phyloP scores from a whole-genome alignment of 1,140 invertebrate genomes.

The Drosophila mauritiana region DNA sequence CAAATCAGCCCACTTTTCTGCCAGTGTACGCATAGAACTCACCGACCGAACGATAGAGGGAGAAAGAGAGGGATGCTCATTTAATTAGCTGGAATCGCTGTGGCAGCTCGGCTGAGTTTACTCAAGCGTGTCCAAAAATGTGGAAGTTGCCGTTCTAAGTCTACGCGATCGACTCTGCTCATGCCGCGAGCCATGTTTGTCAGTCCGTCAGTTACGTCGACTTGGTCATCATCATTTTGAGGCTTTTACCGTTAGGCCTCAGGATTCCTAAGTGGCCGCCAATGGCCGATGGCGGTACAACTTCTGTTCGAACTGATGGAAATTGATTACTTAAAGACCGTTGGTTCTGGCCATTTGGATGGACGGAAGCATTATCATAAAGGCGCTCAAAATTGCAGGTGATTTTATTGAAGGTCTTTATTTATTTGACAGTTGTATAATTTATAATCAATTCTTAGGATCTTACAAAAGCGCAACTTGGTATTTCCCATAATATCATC shows the following conservation, averaged over 20 bases:
- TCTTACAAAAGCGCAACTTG: not conserved
- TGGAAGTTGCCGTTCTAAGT: conserved; percentile 44
- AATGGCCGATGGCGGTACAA: conserved; percentile 32
- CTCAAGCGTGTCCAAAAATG: conserved; percentile 72
- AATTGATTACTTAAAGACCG: conserved; percentile 13
- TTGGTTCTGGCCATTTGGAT: not conserved
- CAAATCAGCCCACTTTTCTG: conserved; percentile 28
- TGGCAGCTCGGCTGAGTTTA: conserved; percentile 33
- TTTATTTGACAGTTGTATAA: too few relatives aligned
- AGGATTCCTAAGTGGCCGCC: conserved; percentile 48
- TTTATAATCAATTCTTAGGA: too few relatives aligned
- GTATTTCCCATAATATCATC: not conserved
- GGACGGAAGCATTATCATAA: not conserved
- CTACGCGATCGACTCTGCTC: conserved; percentile 38
- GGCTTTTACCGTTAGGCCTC: conserved; percentile 67
- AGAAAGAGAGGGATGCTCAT: conserved; percentile 43
- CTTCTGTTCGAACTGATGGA: conserved; percentile 31
- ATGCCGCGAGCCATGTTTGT: conserved; percentile 23
- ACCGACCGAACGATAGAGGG: conserved; percentile 4
- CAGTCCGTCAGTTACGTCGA: conserved; percentile 38
- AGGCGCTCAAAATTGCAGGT: not conserved
- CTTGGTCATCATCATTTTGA: conserved; percentile 69
- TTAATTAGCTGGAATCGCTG: conserved; percentile 67
- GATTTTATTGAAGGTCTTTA: not conserved
- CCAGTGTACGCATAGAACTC: conserved; percentile 39